A percentile compares a stretch with the other conserved stretches of the same genome.
Evolutionary conservation across 2,113 vertebrate species (phyloP).

Genomic region (Odontophorus gujanensis): DNA sequence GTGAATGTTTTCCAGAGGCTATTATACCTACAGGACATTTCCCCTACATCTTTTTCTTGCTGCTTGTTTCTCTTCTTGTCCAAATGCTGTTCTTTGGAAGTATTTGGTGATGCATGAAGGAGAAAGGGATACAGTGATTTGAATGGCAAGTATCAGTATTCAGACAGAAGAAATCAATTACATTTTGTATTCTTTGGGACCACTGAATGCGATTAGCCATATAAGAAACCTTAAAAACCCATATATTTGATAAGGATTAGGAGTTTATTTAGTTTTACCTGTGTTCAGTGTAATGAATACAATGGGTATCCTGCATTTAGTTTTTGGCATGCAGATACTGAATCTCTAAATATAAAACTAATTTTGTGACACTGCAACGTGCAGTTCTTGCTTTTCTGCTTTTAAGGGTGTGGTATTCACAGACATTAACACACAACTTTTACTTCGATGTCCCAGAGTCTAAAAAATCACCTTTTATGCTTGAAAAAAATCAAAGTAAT

Average conservation of each 20-base stretch:
- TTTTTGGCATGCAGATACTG: background rate
- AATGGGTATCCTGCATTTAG: background rate
- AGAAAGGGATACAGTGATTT: background rate
- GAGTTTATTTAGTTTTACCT: background rate
- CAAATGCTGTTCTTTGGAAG: slow-evolving; percentile 26
- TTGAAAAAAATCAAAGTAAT: slow-evolving; percentile 54
- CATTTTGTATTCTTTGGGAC: background rate
- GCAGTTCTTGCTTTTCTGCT: slow-evolving; percentile 60
- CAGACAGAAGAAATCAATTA: background rate
- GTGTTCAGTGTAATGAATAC: background rate
- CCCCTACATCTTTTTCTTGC: background rate
- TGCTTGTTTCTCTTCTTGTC: slow-evolving; percentile 29
- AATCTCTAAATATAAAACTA: background rate
- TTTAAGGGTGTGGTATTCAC: slow-evolving; percentile 60
- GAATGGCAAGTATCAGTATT: background rate
- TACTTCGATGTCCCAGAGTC: slow-evolving; percentile 62
- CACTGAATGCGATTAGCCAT: background rate
- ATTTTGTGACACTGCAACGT: background rate
- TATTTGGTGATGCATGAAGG: slow-evolving; percentile 40
- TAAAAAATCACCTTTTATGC: slow-evolving; percentile 65
- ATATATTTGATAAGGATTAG: background rate
- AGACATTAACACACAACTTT: slow-evolving; percentile 53
- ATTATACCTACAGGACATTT: slow-evolving; percentile 60
- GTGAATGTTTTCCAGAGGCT: slow-evolving; percentile 51
- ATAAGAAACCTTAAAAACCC: background rate